These are phyloP conservation scores for Knipowitschia caucasica DNA, from an alignment of 2,797 vertebrate species.

Conservation along the genomic window DNA sequence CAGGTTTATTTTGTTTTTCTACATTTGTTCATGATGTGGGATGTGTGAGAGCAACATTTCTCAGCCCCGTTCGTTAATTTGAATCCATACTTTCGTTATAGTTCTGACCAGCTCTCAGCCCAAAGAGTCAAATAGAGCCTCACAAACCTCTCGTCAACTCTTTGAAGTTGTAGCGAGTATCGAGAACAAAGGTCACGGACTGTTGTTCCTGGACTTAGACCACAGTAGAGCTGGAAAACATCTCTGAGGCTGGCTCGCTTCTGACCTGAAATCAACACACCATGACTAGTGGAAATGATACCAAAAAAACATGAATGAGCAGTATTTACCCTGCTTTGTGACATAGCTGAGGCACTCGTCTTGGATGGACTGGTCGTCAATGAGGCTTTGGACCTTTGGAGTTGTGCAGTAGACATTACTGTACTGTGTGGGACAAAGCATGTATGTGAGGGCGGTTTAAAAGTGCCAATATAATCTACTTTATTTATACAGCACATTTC, in stretches of 20 bases:
- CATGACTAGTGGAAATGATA: constrained; percentile 3
- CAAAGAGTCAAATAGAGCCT: too few species aligned
- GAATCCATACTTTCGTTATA: too few species aligned
- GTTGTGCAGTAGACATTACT: constrained; percentile 98
- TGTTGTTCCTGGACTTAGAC: constrained; percentile 94
- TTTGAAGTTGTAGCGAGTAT: constrained; percentile 91
- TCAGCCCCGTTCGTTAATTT: too few species aligned
- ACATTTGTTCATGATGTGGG: neutral
- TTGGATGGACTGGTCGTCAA: constrained; percentile 92
- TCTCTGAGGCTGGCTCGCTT: constrained; percentile 90
- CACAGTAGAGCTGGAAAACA: constrained; percentile 95
- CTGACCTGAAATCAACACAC: constrained; percentile 75
- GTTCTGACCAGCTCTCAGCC: too few species aligned
- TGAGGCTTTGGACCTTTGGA: constrained; percentile 91
- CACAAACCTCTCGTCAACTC: constrained; percentile 89
- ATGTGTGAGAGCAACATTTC: too few species aligned
- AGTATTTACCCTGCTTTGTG: constrained; percentile 85
- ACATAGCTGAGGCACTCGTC: constrained; percentile 93
- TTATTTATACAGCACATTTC: too few species aligned
- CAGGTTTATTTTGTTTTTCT: neutral
- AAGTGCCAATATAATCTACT: neutral
- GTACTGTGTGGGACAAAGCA: constrained; percentile 74
- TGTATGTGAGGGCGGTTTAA: neutral
- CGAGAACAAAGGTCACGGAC: constrained; percentile 95
- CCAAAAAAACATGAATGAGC: neutral